Conservation (phyloP, 2,113 vertebrate species). For the Chascanopsetta lugubris region DNA sequence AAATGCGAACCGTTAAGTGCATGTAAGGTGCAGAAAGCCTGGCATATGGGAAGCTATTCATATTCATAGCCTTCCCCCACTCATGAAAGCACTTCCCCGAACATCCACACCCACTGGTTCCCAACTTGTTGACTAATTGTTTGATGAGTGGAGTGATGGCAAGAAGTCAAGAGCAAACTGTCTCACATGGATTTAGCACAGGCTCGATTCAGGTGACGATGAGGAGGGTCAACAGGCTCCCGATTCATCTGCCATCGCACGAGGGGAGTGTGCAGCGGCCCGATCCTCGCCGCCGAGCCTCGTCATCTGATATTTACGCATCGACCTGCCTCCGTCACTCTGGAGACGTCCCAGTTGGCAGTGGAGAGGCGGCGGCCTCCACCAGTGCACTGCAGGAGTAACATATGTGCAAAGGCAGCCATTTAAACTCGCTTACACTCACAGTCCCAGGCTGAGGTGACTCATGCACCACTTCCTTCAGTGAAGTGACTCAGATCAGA, state of each 20-base stretch:
- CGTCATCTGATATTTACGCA: not conserved
- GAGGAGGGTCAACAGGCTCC: conserved; percentile 51
- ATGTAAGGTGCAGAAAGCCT: conserved; percentile 52
- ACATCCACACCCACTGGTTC: conserved; percentile 48
- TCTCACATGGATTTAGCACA: conserved; percentile 51
- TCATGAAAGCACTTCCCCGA: conserved; percentile 54
- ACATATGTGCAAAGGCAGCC: too few relatives aligned
- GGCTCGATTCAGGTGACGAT: conserved; percentile 45
- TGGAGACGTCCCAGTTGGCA: not conserved
- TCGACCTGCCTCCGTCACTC: conserved; percentile 1
- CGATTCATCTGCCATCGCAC: conserved; percentile 31
- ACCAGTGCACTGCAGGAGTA: too few relatives aligned
- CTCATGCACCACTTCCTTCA: too few relatives aligned
- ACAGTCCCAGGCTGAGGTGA: too few relatives aligned
- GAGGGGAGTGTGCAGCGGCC: conserved; percentile 14
- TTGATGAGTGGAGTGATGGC: conserved; percentile 27
- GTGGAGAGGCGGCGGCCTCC: too few relatives aligned
- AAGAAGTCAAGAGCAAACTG: conserved; percentile 46
- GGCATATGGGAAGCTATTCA: conserved; percentile 64
- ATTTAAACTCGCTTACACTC: too few relatives aligned
- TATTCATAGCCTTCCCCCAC: conserved; percentile 56
- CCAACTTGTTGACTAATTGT: conserved; percentile 62
- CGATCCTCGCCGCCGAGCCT: conserved; percentile 12
- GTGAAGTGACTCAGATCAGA: too few relatives aligned
- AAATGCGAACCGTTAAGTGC: conserved; percentile 65